Conservation (phyloP, 2,888 invertebrate species). For the Beris morrisii region DNA sequence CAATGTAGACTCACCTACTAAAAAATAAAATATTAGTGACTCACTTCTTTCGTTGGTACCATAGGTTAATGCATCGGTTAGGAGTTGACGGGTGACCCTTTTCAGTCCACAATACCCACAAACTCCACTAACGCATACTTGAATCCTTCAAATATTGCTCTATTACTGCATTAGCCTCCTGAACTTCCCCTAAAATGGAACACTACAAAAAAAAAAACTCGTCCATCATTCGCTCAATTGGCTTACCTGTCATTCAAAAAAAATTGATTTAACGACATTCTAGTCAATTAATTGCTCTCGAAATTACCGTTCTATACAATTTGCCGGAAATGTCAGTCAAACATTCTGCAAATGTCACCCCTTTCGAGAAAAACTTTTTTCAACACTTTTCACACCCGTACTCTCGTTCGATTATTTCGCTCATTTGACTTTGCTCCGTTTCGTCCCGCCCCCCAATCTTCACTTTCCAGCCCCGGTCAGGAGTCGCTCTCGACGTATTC, state of each 20-base stretch:
- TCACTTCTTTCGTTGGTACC: too few relatives aligned
- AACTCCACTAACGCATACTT: too few relatives aligned
- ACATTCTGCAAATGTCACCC: constrained; percentile 34
- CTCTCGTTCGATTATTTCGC: background rate
- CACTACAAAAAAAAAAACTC: too few relatives aligned
- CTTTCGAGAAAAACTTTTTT: constrained; percentile 22
- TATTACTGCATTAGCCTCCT: too few relatives aligned
- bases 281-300: constrained; percentile 33
- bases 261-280: constrained; percentile 14
- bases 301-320: constrained; percentile 30
- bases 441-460: constrained; percentile 5
- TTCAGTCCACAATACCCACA: too few relatives aligned
- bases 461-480: constrained; percentile 8
- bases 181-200: too few relatives aligned
- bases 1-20: too few relatives aligned
- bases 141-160: too few relatives aligned
- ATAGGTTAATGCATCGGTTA: too few relatives aligned
- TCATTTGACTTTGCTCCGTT: constrained; percentile 4
- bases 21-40: too few relatives aligned
- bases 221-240: background rate
- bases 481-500: background rate
- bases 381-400: constrained; percentile 1
- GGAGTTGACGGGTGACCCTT: too few relatives aligned
- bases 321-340: constrained; percentile 34
- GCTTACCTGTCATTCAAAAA: constrained; percentile 7